Evolutionary conservation across 2,797 vertebrate species (phyloP).

Genomic region (Chelidonichthys spinosus): DNA sequence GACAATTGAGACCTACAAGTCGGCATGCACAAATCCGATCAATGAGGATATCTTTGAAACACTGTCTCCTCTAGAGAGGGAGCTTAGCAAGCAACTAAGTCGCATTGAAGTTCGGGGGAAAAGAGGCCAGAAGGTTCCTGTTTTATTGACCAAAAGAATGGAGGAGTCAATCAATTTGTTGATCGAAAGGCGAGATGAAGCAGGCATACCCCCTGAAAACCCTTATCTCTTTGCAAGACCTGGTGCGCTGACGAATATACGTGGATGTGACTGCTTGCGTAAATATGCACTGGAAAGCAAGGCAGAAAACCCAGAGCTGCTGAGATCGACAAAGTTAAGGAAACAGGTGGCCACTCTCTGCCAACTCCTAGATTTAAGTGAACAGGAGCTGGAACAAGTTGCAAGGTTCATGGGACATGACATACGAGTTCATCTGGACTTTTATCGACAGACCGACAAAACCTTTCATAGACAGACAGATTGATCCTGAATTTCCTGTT

Average conservation of each 20-base stretch:
- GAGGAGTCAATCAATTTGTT: constrained; percentile 12
- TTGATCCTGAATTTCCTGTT: too few species aligned
- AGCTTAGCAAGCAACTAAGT: constrained; percentile 7
- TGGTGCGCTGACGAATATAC: constrained; percentile 1
- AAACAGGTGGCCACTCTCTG: constrained; percentile 42
- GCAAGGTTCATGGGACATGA: constrained; percentile 51
- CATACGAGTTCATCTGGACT: constrained; percentile 18
- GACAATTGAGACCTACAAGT: constrained; percentile 13
- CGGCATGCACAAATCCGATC: constrained; percentile 1
- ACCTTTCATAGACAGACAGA: constrained; percentile 13
- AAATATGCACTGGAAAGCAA: constrained; percentile 31
- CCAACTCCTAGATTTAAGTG: constrained; percentile 28
- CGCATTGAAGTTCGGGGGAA: constrained; percentile 7
- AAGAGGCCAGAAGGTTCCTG: constrained; percentile 29
- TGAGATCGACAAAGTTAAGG: constrained; percentile 34
- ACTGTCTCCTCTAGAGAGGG: constrained; percentile 21
- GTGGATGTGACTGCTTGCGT: constrained; percentile 34
- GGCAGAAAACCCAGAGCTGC: constrained; percentile 30
- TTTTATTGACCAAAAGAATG: constrained; percentile 13
- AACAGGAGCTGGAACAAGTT: constrained; percentile 42
- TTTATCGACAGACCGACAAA: constrained; percentile 40
- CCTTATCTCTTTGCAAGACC: constrained; percentile 24
- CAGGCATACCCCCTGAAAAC: constrained; percentile 15
- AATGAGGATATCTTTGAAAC: constrained; percentile 38
- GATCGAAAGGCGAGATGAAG: constrained; percentile 16